A percentile compares a stretch with the other conserved stretches of the same genome.
Evolutionary conservation across 2,797 vertebrate species (phyloP).

Genomic region (Harpagifer antarcticus): DNA sequence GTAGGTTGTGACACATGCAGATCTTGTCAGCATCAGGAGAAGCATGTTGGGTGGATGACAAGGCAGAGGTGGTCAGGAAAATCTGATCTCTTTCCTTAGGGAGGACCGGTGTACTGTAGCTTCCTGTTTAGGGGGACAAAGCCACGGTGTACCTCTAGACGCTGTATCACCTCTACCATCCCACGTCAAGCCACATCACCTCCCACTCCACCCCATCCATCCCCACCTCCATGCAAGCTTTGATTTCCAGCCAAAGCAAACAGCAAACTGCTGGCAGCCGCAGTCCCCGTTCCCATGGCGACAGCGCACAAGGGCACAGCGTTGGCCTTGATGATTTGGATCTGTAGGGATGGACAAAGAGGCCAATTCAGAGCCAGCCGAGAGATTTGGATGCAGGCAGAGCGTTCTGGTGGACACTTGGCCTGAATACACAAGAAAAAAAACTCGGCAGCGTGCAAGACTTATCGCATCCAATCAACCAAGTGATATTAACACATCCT

Average conservation of each 20-base stretch:
- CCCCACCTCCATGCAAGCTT: conserved; percentile 76
- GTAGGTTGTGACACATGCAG: conserved; percentile 56
- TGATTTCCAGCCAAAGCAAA: conserved; percentile 89
- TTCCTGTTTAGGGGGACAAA: conserved; percentile 71
- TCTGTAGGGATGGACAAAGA: conserved; percentile 84
- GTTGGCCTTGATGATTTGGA: conserved; percentile 84
- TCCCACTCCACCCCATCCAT: conserved; percentile 70
- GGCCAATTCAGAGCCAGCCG: conserved; percentile 82
- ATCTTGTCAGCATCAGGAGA: conserved; percentile 73
- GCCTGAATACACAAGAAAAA: conserved; percentile 64
- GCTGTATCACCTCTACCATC: conserved; percentile 71
- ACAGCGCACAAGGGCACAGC: conserved; percentile 73
- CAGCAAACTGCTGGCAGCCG: conserved; percentile 74
- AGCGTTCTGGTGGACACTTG: conserved; percentile 77
- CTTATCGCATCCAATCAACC: conserved; percentile 81
- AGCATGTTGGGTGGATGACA: conserved; percentile 67
- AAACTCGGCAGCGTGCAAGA: conserved; percentile 56
- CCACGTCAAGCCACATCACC: conserved; percentile 75
- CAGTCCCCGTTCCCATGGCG: conserved; percentile 77
- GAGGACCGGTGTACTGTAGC: conserved; percentile 51
- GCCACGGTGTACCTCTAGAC: conserved; percentile 68
- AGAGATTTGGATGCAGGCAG: conserved; percentile 72
- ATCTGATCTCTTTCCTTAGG: conserved; percentile 58
- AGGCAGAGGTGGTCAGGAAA: conserved; percentile 71
- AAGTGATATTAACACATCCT: conserved; percentile 84